phyloP scores from a whole-genome alignment of 2,113 vertebrate species.

The Ochotona princeps region DNA sequence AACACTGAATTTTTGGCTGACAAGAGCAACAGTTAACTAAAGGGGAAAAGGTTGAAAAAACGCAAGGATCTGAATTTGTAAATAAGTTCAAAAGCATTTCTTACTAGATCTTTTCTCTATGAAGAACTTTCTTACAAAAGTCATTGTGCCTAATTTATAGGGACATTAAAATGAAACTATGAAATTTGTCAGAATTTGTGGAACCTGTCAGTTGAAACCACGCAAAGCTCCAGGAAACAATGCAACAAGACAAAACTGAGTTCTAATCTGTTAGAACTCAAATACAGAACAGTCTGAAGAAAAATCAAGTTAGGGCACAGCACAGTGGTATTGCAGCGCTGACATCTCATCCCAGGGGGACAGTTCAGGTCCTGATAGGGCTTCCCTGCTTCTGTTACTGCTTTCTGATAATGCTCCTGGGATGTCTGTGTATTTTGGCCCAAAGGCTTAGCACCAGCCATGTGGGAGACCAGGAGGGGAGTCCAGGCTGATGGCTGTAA shows the following conservation, averaged over 20 bases:
- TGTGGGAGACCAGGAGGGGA: too few species aligned
- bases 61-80: neutral
- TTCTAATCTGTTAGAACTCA: slow-evolving; percentile 32
- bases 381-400: too few species aligned
- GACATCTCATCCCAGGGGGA: too few species aligned
- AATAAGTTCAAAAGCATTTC: neutral
- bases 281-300: slow-evolving; percentile 29
- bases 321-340: too few species aligned
- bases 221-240: neutral
- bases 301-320: neutral
- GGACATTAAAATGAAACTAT: slow-evolving; percentile 17
- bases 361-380: too few species aligned
- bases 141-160: neutral
- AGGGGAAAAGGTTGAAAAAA: neutral
- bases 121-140: neutral
- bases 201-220: neutral
- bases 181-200: slow-evolving; percentile 32
- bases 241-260: neutral
- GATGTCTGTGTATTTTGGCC: too few species aligned
- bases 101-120: neutral
- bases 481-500: too few species aligned
- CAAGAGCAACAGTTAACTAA: neutral
- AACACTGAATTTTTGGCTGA: neutral
- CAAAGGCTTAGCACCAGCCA: too few species aligned
- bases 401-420: too few species aligned